Evolutionary conservation across 2,888 invertebrate species (phyloP), one percentile per base, ranked within the genome.

Genomic region (Callosobruchus maculatus): DNA sequence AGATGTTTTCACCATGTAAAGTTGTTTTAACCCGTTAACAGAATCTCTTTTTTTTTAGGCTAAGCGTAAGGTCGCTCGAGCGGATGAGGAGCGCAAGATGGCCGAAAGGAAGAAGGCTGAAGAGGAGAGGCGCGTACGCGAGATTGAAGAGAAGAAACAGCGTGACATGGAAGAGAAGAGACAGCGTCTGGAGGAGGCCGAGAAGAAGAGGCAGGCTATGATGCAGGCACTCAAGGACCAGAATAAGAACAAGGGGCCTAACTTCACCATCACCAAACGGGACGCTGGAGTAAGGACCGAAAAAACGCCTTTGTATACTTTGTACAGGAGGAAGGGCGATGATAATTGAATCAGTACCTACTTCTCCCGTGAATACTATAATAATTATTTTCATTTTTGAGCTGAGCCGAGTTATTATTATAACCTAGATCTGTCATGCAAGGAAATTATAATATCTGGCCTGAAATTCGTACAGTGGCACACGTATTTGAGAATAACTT

Each of bases 81-180:
- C 95, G 85, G 97, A 97, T 88, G 97, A 98, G 89, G 98, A 98
- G 89, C 95, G 96, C 88, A 94, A 96, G 88, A 92, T 97, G 93
- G 95, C 96, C 83, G 96, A 95, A 88, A 94, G 95, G 89, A 97
- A 97, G 91, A 95, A 96, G 91, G 94, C 95, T 86, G 97, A 97
- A 85, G 98, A 98, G 86, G 98, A 98, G 86, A 94, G 96, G 87
- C 93, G 97, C 85, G 92, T 95, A 84, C 94, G 96, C 85, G 97
- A 97, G 88, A 92, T 95, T 87, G 96, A 97, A 88, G 97, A 97
- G 90, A 97, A 97, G 93, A 97, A 96, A 92, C 95, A 96, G 87
- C 94, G 94, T 82, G 97, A 97, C 86, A 94, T 95, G 84, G 97
- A 97, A 87, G 97, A 97, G 90, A 97, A 97, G 92, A 93, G 96